Evolutionary conservation across 2,888 invertebrate species (phyloP), one percentile per base, ranked within the genome.

Genomic region (Iphiclides podalirius): DNA sequence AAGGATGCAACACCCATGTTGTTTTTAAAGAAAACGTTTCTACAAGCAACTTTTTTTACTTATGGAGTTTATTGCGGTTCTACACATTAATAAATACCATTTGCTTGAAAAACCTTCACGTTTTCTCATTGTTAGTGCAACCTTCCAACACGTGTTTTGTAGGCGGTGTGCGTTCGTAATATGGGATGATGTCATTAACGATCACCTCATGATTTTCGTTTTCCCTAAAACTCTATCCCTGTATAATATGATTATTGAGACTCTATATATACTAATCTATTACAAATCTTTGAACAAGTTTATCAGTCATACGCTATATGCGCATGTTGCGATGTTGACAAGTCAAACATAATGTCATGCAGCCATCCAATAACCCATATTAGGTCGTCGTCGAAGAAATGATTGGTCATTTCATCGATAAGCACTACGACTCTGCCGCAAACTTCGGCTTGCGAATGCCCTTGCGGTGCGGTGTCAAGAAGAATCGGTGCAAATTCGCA

Each of bases 161-260:
- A 78, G 83, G 86, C 71, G 82, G 70, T 75, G 78, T 78, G 71
- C 69, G 71, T 75, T 76, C 75, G 75, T 68, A 67, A 68, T 67
- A 72, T 71, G 64, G 68, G 67, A 65, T 87, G 87, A 87, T 86
- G 86, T 86, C 87, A 87, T 82, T 78, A 76, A 66, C 63, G 44
- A 60, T 38, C 48, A 43, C 33, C 43, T 13, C 26, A 26, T 23
- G 23, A 43, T 38, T 15, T 43, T 43, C 43, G 12, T 31, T 23
- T 43, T 6, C 20, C 43, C 12, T 9, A 38, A 16, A 14, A 15
- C 15, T 9, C 14, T 12, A 17, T 42, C 20, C 17, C 2, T 8
- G 16, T 4, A 23, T 20, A n/a, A n/a, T n/a, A 13, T 14, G n/a
- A 36, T 35, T n/a, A 63, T n/a, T n/a, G n/a, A 70, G 62, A 49